Evolutionary conservation across 1,140 invertebrate genomes (phyloP), one percentile per base, ranked within the genome.

Genomic region (Chymomyza costata): DNA sequence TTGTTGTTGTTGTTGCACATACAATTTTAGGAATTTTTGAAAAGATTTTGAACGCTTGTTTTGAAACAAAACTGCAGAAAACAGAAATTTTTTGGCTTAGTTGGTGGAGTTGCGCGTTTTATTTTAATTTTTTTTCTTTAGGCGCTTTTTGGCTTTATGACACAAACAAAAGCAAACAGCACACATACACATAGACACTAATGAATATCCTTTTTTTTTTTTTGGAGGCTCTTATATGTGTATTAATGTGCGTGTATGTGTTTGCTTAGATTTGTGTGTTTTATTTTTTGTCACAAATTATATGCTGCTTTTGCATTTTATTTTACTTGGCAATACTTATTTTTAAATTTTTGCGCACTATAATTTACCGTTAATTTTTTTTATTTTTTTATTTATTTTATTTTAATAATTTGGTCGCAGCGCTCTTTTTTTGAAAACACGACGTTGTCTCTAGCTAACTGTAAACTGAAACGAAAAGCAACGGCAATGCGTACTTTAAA

Each of bases 381-480:
- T 5, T 28, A 6, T 28, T 28, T 28, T 5, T 28, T 28, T 28
- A 10, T 28, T 28, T 28, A 28, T 28, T 28, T 28, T 28, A 28
- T 6, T 28, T 28, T 5, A 28, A 28, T 51, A 31, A 58, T 43
- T 58, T 63, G 31, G 58, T 59, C 66, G 50, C 53, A 48, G 49
- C 49, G 52, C 56, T 57, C 2, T 17, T 65, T 51, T 69, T 63
- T 56, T 65, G 64, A 53, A 68, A 61, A 60, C 73, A 80, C 74
- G 73, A 80, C 71, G 71, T 78, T 70, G 63, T 78, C 71, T 78
- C 71, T 78, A 80, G 73, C 73, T 73, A 78, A n/a, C n/a, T n/a
- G n/a, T n/a, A n/a, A 78, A 76, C 71, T 78, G 48, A 71, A 67
- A 39, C 41, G 56, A 71, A 67, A 80, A 46, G 56, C 65, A 61